These are phyloP conservation scores for Temnothorax nylanderi DNA, from an alignment of 1,140 invertebrate genomes.

Conservation along the genomic window DNA sequence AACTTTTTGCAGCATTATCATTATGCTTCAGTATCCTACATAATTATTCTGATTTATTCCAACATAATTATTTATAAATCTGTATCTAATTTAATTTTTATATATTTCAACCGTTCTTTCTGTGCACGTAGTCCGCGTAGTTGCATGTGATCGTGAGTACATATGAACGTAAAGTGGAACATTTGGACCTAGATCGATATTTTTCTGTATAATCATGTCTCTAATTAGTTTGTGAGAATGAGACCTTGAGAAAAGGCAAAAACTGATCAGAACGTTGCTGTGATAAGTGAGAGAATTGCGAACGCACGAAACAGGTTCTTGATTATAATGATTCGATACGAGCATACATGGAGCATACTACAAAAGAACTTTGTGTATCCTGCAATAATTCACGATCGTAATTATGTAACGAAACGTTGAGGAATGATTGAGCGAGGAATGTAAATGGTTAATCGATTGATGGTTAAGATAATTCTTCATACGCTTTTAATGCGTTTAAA, in stretches of 20 bases:
- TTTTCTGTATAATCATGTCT: conserved; percentile 13
- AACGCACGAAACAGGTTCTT: not conserved
- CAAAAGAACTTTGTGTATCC: not conserved
- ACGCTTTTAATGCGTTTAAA: not conserved
- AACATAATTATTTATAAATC: too few relatives aligned
- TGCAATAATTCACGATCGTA: conserved; percentile 2
- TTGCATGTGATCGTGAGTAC: not conserved
- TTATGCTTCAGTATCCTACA: too few relatives aligned
- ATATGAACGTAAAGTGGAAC: not conserved
- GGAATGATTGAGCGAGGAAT: not conserved
- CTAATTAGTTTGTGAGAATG: conserved; percentile 1
- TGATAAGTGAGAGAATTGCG: not conserved
- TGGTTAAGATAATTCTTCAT: not conserved
- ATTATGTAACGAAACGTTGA: conserved; percentile 33
- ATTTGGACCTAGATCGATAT: not conserved
- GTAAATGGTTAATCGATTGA: not conserved
- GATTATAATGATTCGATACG: conserved; percentile 2
- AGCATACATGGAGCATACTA: not conserved
- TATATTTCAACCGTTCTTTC: too few relatives aligned
- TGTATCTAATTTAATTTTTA: too few relatives aligned
- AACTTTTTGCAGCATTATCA: too few relatives aligned
- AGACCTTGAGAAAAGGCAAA: not conserved
- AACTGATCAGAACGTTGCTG: not conserved
- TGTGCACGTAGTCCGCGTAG: not conserved
- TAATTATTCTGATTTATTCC: too few relatives aligned